Conservation (phyloP, 2,113 vertebrate genomes). For the Motacilla alba region DNA sequence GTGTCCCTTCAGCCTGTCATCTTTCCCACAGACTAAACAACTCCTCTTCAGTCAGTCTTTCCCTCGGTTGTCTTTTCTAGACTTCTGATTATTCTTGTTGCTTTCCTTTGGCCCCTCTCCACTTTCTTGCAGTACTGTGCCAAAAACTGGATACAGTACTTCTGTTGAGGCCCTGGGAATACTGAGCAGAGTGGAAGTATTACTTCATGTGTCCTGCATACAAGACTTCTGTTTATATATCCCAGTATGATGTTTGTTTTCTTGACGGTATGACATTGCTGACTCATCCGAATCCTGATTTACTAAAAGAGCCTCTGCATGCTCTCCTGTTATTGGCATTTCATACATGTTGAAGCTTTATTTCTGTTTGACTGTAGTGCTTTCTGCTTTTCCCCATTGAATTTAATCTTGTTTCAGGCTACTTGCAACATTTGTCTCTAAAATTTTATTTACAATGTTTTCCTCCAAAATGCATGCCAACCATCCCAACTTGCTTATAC, state of each 20-base stretch:
- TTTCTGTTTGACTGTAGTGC: background rate
- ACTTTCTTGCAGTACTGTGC: background rate
- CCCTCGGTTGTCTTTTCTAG: background rate
- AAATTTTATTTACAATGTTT: background rate
- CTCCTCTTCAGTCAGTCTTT: background rate
- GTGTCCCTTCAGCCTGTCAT: background rate
- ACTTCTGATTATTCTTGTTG: background rate
- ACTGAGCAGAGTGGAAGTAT: background rate
- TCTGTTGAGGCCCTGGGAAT: background rate
- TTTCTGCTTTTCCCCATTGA: background rate
- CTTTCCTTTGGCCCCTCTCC: slow-evolving; percentile 46
- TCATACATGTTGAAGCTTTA: background rate
- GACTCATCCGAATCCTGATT: slow-evolving; percentile 5
- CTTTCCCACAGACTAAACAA: background rate
- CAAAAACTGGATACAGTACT: background rate
- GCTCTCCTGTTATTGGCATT: background rate
- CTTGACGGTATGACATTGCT: background rate
- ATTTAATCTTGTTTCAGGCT: background rate
- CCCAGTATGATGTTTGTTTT: slow-evolving; percentile 44
- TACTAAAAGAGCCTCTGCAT: background rate
- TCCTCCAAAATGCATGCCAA: background rate
- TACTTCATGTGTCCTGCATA: background rate
- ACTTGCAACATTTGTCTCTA: background rate
- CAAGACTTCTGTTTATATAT: background rate
- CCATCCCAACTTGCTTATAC: background rate